These are phyloP conservation scores for Hololepta plana DNA, from an alignment of 2,888 invertebrate species.

Conservation along the genomic window DNA sequence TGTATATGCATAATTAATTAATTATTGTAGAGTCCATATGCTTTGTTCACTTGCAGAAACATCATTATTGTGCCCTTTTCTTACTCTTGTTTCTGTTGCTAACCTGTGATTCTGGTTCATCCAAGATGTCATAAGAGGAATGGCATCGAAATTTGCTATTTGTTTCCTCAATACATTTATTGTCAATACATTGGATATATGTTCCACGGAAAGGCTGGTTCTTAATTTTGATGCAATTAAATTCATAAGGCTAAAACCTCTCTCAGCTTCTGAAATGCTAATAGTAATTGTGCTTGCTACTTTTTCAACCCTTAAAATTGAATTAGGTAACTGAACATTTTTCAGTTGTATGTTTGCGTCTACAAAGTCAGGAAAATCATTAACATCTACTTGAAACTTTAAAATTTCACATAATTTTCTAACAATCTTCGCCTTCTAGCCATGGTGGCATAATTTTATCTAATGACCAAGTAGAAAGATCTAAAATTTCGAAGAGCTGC, in stretches of 20 bases:
- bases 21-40: constrained; percentile 9
- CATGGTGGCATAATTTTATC: constrained; percentile 8
- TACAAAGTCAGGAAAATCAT: constrained; percentile 7
- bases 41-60: constrained; percentile 8
- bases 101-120: constrained; percentile 9
- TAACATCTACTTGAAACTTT: constrained; percentile 5
- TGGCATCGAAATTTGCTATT: constrained; percentile 9
- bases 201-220: constrained; percentile 4
- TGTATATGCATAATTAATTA: constrained; percentile 7
- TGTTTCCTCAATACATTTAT: constrained; percentile 8
- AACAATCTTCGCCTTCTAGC: constrained; percentile 9
- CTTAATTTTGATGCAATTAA: constrained; percentile 5
- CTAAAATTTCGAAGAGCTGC: constrained; percentile 7
- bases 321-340: constrained; percentile 6
- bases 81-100: constrained; percentile 8
- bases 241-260: constrained; percentile 5
- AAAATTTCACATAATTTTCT: no score
- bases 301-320: constrained; percentile 8
- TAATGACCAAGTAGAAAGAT: constrained; percentile 8
- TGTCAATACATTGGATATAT: constrained; percentile 8
- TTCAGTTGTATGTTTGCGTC: constrained; percentile 6
- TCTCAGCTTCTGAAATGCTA: constrained; percentile 7
- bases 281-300: constrained; percentile 7
- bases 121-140: constrained; percentile 9
- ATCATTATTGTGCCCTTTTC: constrained; percentile 8